Evolutionary conservation across 2,113 vertebrate genomes (phyloP), one percentile per base, ranked within the genome.

Genomic region (Ramphastos sulfuratus): DNA sequence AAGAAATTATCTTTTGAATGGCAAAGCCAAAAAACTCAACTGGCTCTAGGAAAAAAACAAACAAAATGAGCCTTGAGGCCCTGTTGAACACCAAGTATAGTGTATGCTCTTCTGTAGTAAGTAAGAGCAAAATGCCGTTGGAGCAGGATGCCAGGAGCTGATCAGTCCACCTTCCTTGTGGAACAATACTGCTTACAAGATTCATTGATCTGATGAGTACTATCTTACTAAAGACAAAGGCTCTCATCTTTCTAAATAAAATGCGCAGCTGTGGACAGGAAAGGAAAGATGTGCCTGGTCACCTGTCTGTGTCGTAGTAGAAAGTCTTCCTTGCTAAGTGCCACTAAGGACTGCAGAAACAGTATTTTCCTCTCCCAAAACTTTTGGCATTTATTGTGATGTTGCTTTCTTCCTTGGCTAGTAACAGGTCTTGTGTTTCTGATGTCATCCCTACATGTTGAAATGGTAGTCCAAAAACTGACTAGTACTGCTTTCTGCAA

Each of bases 71-170:
- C 82, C 69, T 61, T 84, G 58, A 8, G 66, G 66, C 58, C 28
- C 61, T 86, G 58, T 54, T 90, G 86, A 90, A 79, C 63, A 39
- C 0, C 24, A 33, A 79, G 14, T 19, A 7, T 16, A 16, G 44
- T 44, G 63, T 83, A 61, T 28, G 59, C 75, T 90, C 35, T 50
- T 85, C 48, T 54, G 20, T 20, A 81, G 61, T 31, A 89, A 74
- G 7, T 33, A 87, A 83, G 33, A 85, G 85, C 6, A 84, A 86
- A 85, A 90, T 27, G 15, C 73, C 74, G 94, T 90, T 90, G 90
- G 95, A 96, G 83, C 35, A 55, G 30, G 74, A 44, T 75, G 61
- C 66, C 80, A 92, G 71, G 23, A 92, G 27, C 39, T 59, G 58
- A 90, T 83, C 92, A 72, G 54, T 81, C 54, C 66, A 86, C 73